Base-by-base conservation (phyloP, 2,888 invertebrate species). In the Ichneumon xanthorius region DNA sequence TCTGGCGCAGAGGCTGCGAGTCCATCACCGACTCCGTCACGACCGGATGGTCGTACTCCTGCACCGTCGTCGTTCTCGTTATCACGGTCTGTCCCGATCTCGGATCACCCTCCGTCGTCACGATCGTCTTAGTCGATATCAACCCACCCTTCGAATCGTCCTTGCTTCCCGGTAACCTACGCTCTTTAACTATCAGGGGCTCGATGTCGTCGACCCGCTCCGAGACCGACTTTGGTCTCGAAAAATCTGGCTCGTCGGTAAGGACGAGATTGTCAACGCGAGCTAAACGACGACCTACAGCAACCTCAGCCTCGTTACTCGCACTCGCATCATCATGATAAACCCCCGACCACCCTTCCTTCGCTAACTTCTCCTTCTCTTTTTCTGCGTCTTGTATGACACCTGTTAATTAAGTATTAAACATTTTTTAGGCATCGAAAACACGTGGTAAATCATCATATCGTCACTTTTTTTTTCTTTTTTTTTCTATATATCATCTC, bases 351-450 rank as follows among this genome's bases (percentile, higher is more conserved):
- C 93, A 94, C 94, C 94, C 94, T 92, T 94, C 93, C 93, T 90
- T 93, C 92, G 92, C 92, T 93, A 94, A 94, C 92, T 93, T 93
- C 93, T 92, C 92, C 93, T 93, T 93, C 93, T 93, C 92, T 94
- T 93, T 94, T 92, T 93, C 93, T 88, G 94, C 94, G 90, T 94
- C 94, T 93, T 93, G 93, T 92, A 93, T 93, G 91, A 94, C 90
- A 94, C 94, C 94, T 94, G 94, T 94, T 93, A 94, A 94, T 94
- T 93, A 94, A 94, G 91, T 93, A 93, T 93, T 90, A 92, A 88
- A 91, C 89, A 93, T 92, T 93, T 92, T 93, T 93, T 94, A 94
- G 93, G 90, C 91, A 91, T 93, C 92, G 91, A 92, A 92, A 93
- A 90, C n/a, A 87, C 86, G 81, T 84, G 87, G 84, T 84, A 84